Evolutionary conservation across 2,888 invertebrate genomes (phyloP), one percentile per base, ranked within the genome.

Genomic region (Epistrophella euchroma): DNA sequence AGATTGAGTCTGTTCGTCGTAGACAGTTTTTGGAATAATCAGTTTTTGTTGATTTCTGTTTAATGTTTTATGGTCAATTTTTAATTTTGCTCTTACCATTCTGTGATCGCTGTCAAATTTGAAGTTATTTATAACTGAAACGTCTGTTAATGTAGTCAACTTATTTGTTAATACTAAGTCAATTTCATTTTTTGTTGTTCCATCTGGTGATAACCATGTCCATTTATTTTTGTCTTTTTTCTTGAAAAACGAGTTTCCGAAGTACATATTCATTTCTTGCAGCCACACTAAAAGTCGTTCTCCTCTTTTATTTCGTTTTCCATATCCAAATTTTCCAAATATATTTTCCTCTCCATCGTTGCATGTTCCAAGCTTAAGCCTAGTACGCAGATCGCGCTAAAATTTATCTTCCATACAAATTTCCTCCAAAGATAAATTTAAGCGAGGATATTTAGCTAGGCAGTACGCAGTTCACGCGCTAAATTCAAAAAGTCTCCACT

Each of bases 21-120:
- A 11, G 10, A 37, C 13, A 3, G 13, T 13, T 13, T 37, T 10
- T 11, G 37, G 13, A 37, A 37, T 13, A 3, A 11, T 5, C 3
- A 37, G 4, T 13, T 37, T 13, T 37, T 37, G 37, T 1, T 13
- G 13, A 13, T n/a, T n/a, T n/a, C n/a, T n/a, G n/a, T n/a, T n/a
- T n/a, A n/a, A n/a, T n/a, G n/a, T n/a, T n/a, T n/a, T 40, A 15
- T 52, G 52, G 52, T 52, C 13, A 6, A 52, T 52, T 52, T 52
- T 52, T 13, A 52, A 15, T 28, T 25, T 52, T 4, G 9, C 9
- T 22, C 52, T 13, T 15, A 25, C 1, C 6, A 52, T 22, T n/a
- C 43, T n/a, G 17, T 28, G 25, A 3, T 52, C 52, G 7, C 52
- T 52, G 3, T 52, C 52, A 52, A 52, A 52, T 52, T 52, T 52